These are phyloP conservation scores for Paraplagusia blochii DNA, from an alignment of 2,113 vertebrate genomes.

Conservation along the genomic window DNA sequence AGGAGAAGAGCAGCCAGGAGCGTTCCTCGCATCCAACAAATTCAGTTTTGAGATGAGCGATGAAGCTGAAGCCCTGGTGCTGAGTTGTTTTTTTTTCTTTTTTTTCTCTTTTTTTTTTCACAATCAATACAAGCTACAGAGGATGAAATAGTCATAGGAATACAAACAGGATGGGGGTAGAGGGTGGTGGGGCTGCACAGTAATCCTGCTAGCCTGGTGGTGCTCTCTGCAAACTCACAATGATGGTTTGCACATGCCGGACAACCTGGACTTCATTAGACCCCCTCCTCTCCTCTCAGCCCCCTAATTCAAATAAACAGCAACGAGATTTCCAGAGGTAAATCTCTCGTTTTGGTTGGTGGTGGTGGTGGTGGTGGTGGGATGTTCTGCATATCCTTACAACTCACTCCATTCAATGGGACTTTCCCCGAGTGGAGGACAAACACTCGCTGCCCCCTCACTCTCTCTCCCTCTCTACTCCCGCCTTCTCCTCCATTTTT, in stretches of 20 bases:
- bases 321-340: conserved; percentile 79
- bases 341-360: conserved; percentile 68
- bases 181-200: conserved; percentile 16
- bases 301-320: conserved; percentile 81
- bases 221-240: conserved; percentile 67
- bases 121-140: conserved; percentile 39
- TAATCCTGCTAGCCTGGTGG: conserved; percentile 66
- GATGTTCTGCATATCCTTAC: conserved; percentile 61
- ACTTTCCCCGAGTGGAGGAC: conserved; percentile 47
- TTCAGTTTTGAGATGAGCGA: background rate
- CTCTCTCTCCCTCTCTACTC: background rate
- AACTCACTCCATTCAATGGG: conserved; percentile 48
- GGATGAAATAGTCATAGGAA: conserved; percentile 48
- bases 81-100: background rate
- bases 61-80: background rate
- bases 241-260: conserved; percentile 79
- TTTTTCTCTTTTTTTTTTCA: conserved; percentile 6
- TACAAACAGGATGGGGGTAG: conserved; percentile 37
- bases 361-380: too few relatives aligned
- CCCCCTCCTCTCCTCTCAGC: conserved; percentile 74
- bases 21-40: too few relatives aligned
- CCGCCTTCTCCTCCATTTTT: conserved; percentile 3
- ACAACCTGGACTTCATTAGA: conserved; percentile 79
- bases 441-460: conserved; percentile 16
- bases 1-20: too few relatives aligned